Evolutionary conservation across 2,888 invertebrate genomes (phyloP).

Genomic region (Pachycephus smyrnensis): DNA sequence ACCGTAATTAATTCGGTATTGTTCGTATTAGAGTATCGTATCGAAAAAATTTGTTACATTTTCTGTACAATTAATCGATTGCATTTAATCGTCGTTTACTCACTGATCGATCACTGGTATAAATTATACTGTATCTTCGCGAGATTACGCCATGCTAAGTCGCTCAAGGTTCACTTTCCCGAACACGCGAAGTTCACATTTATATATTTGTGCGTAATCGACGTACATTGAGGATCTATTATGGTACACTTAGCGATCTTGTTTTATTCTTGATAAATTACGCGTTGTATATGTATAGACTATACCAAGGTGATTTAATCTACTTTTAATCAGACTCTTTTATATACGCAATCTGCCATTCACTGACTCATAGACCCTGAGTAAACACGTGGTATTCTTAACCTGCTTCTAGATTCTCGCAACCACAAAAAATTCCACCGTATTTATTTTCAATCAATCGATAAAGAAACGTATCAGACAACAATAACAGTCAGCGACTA

Average conservation of each 20-base stretch:
- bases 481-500: neutral
- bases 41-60: neutral
- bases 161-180: neutral
- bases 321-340: neutral
- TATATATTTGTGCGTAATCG: neutral
- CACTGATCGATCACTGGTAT: neutral
- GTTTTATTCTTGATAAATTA: neutral
- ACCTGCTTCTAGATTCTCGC: neutral
- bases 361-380: neutral
- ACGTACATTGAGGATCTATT: neutral
- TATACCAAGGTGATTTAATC: neutral
- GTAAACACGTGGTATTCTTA: neutral
- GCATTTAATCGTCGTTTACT: neutral
- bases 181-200: neutral
- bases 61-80: neutral
- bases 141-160: neutral
- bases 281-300: neutral
- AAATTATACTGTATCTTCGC: neutral
- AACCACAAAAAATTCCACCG: neutral
- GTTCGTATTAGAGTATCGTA: neutral
- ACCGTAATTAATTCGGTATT: neutral
- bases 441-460: neutral
- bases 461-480: neutral
- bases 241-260: neutral
- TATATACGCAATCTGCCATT: neutral